Percentiles rank a stretch among this genome's conserved stretches.
These are phyloP conservation scores for Heliconius erato DNA, from an alignment of 2,888 invertebrate species.

Conservation along the genomic window DNA sequence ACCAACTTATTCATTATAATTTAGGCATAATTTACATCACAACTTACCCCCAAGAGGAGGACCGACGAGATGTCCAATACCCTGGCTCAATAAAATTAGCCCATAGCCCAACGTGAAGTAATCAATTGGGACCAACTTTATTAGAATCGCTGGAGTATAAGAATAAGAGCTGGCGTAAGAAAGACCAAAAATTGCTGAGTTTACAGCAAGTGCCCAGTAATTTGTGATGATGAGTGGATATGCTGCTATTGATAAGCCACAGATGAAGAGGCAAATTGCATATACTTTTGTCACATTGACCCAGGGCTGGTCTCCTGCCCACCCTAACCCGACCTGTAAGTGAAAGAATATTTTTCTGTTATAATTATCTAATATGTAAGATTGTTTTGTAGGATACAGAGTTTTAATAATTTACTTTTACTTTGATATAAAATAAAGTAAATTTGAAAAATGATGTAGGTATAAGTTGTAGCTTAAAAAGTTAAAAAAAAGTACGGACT, in stretches of 20 bases:
- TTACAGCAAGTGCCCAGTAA: constrained; percentile 78
- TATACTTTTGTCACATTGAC: constrained; percentile 94
- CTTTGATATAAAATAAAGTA: too few species aligned
- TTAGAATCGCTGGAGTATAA: constrained; percentile 95
- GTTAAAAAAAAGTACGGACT: too few species aligned
- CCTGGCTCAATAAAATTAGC: constrained; percentile 94
- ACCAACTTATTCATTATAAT: background rate
- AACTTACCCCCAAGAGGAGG: constrained; percentile 94
- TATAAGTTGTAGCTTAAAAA: too few species aligned
- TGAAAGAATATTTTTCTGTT: background rate
- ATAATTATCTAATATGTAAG: background rate
- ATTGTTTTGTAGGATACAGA: too few species aligned
- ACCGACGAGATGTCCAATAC: constrained; percentile 96
- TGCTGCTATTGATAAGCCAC: constrained; percentile 86
- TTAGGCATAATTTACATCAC: background rate
- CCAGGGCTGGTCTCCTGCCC: constrained; percentile 95
- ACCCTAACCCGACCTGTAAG: constrained; percentile 90
- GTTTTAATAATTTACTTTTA: too few species aligned
- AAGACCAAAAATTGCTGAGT: constrained; percentile 91
- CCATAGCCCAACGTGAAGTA: constrained; percentile 97
- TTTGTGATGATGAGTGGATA: constrained; percentile 86
- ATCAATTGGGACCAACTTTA: constrained; percentile 95
- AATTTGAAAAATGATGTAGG: too few species aligned
- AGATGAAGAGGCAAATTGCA: constrained; percentile 90
- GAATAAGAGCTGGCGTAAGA: constrained; percentile 96